These are phyloP conservation scores for Rhabdophis nuchalis DNA, from an alignment of 2,797 vertebrate genomes.

Conservation along the genomic window DNA sequence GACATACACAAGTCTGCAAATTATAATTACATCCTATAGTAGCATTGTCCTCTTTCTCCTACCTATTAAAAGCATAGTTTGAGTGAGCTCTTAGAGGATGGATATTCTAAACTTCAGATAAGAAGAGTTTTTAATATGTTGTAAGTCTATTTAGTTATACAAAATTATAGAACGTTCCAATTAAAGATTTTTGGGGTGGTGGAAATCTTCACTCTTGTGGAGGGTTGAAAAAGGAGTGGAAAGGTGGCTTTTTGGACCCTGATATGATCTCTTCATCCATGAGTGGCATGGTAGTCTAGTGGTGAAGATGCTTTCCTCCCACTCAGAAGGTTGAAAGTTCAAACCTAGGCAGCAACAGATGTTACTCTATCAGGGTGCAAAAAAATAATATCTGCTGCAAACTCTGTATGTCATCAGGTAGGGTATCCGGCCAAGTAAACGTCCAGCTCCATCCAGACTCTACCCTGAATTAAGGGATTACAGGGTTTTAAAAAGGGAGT, in stretches of 20 bases:
- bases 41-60: not conserved
- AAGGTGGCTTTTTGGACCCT: slow-evolving; percentile 52
- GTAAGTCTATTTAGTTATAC: not conserved
- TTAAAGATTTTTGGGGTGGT: not conserved
- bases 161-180: not conserved
- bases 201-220: slow-evolving; percentile 4
- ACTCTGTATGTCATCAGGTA: not conserved
- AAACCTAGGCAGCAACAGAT: not conserved
- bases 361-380: not conserved
- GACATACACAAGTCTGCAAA: not conserved
- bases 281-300: not conserved
- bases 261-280: slow-evolving; percentile 36
- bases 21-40: not conserved
- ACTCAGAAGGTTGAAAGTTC: not conserved
- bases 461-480: not conserved
- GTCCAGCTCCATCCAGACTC: not conserved
- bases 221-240: slow-evolving; percentile 33
- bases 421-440: not conserved
- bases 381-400: not conserved
- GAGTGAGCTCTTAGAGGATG: not conserved
- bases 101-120: not conserved
- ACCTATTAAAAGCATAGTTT: not conserved
- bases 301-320: not conserved
- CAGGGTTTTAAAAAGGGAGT: not conserved
- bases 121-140: not conserved